Percentiles rank a stretch among this genome's conserved stretches.
Evolutionary conservation across 92 coral and sea anemone genomes (phyloP).

Genomic region (Zoanthus solanderi): DNA sequence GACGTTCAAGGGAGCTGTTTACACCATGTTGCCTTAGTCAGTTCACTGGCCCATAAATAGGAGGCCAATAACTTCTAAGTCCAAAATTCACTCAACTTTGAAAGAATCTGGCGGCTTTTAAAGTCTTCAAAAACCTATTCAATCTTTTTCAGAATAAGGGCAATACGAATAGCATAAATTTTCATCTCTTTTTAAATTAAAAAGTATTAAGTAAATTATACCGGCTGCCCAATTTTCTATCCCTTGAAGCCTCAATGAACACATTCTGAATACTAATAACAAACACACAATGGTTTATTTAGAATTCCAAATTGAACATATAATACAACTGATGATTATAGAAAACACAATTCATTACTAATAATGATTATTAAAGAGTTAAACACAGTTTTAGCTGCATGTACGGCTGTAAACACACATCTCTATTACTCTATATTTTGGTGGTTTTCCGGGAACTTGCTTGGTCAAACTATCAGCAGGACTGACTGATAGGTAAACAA

Average conservation of each 20-base stretch:
- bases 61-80: not conserved
- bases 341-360: no score
- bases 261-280: no score
- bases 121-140: not conserved
- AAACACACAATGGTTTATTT: no score
- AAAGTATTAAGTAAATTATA: no score
- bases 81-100: not conserved
- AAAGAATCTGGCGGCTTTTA: not conserved
- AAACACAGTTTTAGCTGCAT: no score
- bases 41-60: not conserved
- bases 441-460: not conserved
- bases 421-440: not conserved
- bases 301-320: no score
- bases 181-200: not conserved
- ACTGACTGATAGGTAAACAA: conserved; percentile 13
- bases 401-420: no score
- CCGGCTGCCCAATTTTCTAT: no score
- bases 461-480: conserved; percentile 24
- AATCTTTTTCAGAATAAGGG: not conserved
- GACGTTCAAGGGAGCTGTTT: not conserved
- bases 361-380: no score
- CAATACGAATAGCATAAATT: not conserved
- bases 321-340: no score
- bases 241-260: no score
- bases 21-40: not conserved